Conservation (phyloP, 2,797 vertebrate species). For the Luscinia megarhynchos region DNA sequence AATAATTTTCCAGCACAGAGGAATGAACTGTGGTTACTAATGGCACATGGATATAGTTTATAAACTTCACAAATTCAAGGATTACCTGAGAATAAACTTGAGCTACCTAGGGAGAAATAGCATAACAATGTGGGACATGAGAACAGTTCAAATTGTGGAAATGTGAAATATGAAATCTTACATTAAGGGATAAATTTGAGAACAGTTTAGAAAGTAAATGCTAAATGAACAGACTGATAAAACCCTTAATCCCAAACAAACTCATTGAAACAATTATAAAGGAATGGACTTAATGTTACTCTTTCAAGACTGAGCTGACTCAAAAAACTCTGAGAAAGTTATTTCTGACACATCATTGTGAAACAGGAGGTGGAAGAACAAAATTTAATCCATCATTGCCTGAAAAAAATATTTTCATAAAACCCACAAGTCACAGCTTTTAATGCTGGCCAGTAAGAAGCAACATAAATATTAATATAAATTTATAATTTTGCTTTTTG, state of each 20-base stretch:
- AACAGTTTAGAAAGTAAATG: neutral
- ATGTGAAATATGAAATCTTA: neutral
- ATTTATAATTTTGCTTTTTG: neutral
- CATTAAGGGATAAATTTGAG: neutral
- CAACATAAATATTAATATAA: neutral
- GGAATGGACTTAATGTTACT: neutral
- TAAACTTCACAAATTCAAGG: neutral
- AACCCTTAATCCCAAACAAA: neutral
- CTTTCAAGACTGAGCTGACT: neutral
- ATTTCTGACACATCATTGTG: neutral
- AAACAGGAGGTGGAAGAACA: neutral
- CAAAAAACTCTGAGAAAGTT: neutral
- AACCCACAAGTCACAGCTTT: neutral
- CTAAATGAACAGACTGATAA: neutral
- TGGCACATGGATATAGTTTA: constrained; percentile 38
- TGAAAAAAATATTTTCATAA: neutral
- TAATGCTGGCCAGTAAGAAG: neutral
- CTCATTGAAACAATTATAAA: neutral
- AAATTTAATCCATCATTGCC: neutral
- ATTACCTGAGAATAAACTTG: neutral
- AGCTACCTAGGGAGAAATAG: neutral
- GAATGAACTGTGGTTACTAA: constrained; percentile 60
- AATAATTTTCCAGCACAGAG: constrained; percentile 68
- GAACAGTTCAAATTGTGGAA: neutral
- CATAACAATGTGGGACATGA: neutral